phyloP scores from a whole-genome alignment of 2,797 vertebrate genomes.

The Sphenodon punctatus region DNA sequence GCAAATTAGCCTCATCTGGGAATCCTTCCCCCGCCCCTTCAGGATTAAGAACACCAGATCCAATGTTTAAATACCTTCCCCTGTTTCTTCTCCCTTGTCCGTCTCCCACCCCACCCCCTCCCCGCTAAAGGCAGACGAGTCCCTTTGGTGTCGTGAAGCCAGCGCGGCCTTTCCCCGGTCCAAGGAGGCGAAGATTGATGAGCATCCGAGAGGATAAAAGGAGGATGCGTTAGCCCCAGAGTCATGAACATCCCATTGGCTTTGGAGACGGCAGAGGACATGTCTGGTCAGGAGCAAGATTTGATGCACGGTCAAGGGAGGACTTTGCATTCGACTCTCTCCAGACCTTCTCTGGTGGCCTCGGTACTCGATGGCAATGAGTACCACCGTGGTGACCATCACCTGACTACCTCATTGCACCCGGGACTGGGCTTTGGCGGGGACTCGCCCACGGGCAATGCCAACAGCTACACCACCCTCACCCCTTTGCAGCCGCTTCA shows the following conservation, averaged over 20 bases:
- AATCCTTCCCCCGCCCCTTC: too few relatives aligned
- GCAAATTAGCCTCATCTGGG: too few relatives aligned
- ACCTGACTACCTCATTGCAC: slow-evolving; percentile 72
- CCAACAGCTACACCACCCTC: slow-evolving; percentile 85
- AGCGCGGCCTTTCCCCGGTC: neutral
- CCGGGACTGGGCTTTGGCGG: slow-evolving; percentile 80
- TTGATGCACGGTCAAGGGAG: slow-evolving; percentile 79
- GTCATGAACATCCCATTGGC: slow-evolving; percentile 51
- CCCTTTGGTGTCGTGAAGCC: neutral
- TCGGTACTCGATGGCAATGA: slow-evolving; percentile 77
- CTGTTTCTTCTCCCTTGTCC: too few relatives aligned
- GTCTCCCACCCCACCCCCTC: too few relatives aligned
- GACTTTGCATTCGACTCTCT: slow-evolving; percentile 82
- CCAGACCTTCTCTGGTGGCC: slow-evolving; percentile 80
- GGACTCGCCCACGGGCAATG: slow-evolving; percentile 79
- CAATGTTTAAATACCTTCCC: too few relatives aligned
- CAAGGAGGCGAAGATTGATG: neutral
- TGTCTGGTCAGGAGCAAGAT: slow-evolving; percentile 84
- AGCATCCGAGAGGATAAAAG: neutral
- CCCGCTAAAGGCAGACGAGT: neutral
- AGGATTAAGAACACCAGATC: too few relatives aligned
- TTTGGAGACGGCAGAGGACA: slow-evolving; percentile 77
- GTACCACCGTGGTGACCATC: slow-evolving; percentile 76
- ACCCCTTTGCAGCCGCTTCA: slow-evolving; percentile 85
- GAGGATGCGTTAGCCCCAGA: slow-evolving; percentile 19